Percentiles rank a stretch among this genome's conserved stretches.
Conservation (phyloP, 2,888 invertebrate genomes). For the Lasius platythorax region DNA sequence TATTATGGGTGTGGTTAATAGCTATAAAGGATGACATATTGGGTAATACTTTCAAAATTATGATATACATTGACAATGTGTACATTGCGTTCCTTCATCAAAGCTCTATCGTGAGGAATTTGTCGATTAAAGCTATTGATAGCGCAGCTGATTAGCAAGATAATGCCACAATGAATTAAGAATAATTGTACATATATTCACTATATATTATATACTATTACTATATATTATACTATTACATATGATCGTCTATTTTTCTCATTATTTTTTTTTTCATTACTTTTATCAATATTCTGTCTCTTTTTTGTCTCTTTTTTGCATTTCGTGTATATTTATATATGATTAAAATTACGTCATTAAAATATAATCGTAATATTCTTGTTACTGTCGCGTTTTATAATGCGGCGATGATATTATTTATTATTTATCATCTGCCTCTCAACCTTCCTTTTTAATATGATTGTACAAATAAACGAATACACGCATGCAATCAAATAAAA, state of each 20-base stretch:
- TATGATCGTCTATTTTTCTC: neutral
- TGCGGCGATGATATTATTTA: constrained; percentile 32
- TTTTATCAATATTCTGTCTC: neutral
- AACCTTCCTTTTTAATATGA: constrained; percentile 43
- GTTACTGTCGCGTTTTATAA: constrained; percentile 29
- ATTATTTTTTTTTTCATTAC: constrained; percentile 10
- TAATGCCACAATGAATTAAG: neutral
- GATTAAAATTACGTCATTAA: neutral
- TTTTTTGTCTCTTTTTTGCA: neutral
- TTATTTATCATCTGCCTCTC: neutral
- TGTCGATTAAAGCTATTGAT: neutral
- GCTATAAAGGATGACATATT: constrained; percentile 30
- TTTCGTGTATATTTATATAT: constrained; percentile 2
- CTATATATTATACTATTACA: neutral
- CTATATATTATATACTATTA: neutral
- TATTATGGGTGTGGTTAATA: constrained; percentile 38
- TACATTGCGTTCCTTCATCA: neutral
- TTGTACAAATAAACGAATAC: constrained; percentile 44
- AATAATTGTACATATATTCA: constrained; percentile 7
- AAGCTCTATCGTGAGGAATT: neutral
- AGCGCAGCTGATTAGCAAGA: neutral
- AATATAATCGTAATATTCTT: constrained; percentile 20
- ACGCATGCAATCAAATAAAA: constrained; percentile 44
- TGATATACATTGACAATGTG: neutral
- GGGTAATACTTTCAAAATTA: constrained; percentile 20